Evolutionary conservation across 2,888 invertebrate species (phyloP), one percentile per base, ranked within the genome.

Genomic region (Drosophila nigritarsus): DNA sequence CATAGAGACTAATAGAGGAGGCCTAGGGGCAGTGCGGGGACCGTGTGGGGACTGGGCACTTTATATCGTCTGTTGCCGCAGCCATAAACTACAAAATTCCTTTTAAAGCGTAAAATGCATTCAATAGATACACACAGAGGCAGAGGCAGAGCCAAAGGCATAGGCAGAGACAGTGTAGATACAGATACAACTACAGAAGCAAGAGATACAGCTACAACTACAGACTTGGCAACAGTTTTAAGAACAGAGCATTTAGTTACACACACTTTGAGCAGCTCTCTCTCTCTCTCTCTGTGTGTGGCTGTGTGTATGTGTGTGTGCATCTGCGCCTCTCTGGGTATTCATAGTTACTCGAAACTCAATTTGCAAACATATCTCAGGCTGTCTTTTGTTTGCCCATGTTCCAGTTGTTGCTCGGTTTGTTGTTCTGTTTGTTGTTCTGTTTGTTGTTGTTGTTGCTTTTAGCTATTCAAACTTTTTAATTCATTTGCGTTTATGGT

Each of bases 51-150:
- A 34, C 24, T 15, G 20, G 27, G 40, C 56, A 72, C 83, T 80
- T 76, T 73, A 78, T 78, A 86, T 65, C 75, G 84, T 73, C 86
- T 74, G 63, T 40, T 40, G 74, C 58, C 63, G 80, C 85, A 87
- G 87, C 86, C 90, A 86, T 87, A 89, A 86, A 89, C 88, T 89
- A 86, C 90, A 87, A 78, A 89, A 89, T 87, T 87, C 87, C 87
- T 87, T 87, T 89, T 78, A 90, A 87, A 90, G 87, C 87, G 90
- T 80, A 78, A 89, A 87, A 90, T 90, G 85, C 89, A 87, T 84
- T 80, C 89, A 73, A 90, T 90, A 87, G 87, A 87, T 90, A 87
- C 87, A 87, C 36, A 56, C 50, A 50, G 29, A 38, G 36, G 18
- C 27, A 24, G 15, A 27, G 69, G 80, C 67, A 24, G 38, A 53